Evolutionary conservation across 2,888 invertebrate genomes (phyloP).

Genomic region (Lycia hirtaria): DNA sequence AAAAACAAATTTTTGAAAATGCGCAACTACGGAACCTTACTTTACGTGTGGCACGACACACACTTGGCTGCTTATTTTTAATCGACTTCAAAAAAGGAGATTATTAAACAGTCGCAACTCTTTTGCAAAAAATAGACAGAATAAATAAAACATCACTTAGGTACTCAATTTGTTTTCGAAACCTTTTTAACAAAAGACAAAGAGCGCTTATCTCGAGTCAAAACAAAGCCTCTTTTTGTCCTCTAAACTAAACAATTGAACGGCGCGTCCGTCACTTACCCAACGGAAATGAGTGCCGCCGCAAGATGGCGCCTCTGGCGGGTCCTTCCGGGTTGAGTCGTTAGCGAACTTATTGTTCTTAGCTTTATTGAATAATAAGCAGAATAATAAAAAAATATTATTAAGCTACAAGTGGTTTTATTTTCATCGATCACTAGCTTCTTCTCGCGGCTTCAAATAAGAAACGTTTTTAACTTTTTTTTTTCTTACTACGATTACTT

Average conservation of each 20-base stretch:
- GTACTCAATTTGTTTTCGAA: not conserved
- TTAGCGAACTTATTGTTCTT: conserved; percentile 50
- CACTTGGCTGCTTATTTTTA: too few species aligned
- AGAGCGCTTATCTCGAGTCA: conserved; percentile 20
- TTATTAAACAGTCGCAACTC: too few species aligned
- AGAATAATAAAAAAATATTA: not conserved
- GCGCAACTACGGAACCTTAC: too few species aligned
- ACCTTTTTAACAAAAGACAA: conserved; percentile 9
- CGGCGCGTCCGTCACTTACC: conserved; percentile 23
- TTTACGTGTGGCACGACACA: too few species aligned
- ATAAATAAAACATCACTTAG: not conserved
- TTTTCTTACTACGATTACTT: too few species aligned
- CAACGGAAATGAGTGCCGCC: conserved; percentile 51
- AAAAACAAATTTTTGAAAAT: too few species aligned
- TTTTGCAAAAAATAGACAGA: not conserved
- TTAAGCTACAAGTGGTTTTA: not conserved
- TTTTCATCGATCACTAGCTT: not conserved
- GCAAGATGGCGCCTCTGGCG: conserved; percentile 53
- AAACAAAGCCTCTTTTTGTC: conserved; percentile 22
- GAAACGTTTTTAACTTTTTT: too few species aligned
- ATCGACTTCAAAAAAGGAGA: too few species aligned
- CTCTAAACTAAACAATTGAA: conserved; percentile 36
- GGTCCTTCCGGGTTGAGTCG: conserved; percentile 43
- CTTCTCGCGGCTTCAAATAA: too few species aligned
- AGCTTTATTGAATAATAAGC: conserved; percentile 4